Evolutionary conservation across 2,888 invertebrate species (phyloP).

Genomic region (Lithophane leautieri): DNA sequence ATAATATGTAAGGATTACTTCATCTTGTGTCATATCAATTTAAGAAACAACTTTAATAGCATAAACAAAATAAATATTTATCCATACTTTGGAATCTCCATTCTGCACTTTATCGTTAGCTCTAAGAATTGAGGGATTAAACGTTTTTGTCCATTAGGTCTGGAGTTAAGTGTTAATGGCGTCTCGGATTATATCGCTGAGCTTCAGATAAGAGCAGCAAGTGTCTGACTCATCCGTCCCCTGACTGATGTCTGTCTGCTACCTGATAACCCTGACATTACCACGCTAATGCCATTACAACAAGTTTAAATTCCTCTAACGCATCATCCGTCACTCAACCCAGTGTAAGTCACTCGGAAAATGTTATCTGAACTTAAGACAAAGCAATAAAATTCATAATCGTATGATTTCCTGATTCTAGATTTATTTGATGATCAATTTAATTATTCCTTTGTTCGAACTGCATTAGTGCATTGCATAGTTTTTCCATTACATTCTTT

Average conservation of each 20-base stretch:
- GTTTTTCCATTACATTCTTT: conserved; percentile 58
- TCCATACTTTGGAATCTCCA: conserved; percentile 68
- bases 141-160: conserved; percentile 89
- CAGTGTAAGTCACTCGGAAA: conserved; percentile 25
- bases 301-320: conserved; percentile 66
- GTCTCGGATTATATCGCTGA: conserved; percentile 85
- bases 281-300: conserved; percentile 67
- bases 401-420: conserved; percentile 34
- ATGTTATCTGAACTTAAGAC: conserved; percentile 43
- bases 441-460: conserved; percentile 69
- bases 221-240: conserved; percentile 80
- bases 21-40: background rate
- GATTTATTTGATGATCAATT: conserved; percentile 52
- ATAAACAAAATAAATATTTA: conserved; percentile 60
- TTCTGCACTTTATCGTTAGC: conserved; percentile 80
- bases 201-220: conserved; percentile 79
- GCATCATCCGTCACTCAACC: conserved; percentile 36
- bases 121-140: conserved; percentile 84
- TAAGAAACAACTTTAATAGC: background rate
- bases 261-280: conserved; percentile 79
- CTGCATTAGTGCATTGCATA: conserved; percentile 52
- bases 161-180: conserved; percentile 87
- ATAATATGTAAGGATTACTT: too few relatives aligned
- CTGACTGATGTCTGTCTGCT: conserved; percentile 83
- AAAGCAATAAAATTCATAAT: conserved; percentile 52